phyloP scores from a whole-genome alignment of 2,797 vertebrate species.

The Darevskia mixta region DNA sequence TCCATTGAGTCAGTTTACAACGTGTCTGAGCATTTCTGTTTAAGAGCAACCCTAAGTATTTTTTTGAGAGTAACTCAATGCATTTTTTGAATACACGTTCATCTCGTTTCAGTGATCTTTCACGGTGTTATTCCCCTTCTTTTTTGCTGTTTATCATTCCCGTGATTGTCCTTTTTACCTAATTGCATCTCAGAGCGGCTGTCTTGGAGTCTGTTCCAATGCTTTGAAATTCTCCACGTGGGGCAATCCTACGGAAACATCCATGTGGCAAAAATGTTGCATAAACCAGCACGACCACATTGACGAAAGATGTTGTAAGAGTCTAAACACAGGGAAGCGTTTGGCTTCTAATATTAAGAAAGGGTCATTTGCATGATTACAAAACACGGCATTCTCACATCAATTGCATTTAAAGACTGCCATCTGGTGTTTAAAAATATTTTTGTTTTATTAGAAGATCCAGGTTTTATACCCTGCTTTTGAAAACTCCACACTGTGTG shows the following conservation, averaged over 20 bases:
- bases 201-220: background rate
- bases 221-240: background rate
- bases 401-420: constrained; percentile 70
- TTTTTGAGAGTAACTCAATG: too few relatives aligned
- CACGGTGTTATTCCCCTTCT: too few relatives aligned
- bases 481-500: background rate
- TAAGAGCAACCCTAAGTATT: too few relatives aligned
- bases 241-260: background rate
- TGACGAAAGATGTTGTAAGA: background rate
- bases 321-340: background rate
- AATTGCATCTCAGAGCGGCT: background rate
- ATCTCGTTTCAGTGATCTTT: too few relatives aligned
- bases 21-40: too few relatives aligned
- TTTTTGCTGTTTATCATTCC: too few relatives aligned
- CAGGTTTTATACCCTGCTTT: background rate
- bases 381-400: fast-evolving
- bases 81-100: too few relatives aligned
- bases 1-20: too few relatives aligned
- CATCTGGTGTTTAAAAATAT: constrained; percentile 71
- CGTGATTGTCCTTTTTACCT: too few relatives aligned
- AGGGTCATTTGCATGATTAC: background rate
- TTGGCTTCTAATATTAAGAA: constrained; percentile 23
- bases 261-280: background rate
- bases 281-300: background rate
- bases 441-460: background rate